Evolutionary conservation across 2,888 invertebrate genomes (phyloP).

Genomic region (Congeria kusceri): DNA sequence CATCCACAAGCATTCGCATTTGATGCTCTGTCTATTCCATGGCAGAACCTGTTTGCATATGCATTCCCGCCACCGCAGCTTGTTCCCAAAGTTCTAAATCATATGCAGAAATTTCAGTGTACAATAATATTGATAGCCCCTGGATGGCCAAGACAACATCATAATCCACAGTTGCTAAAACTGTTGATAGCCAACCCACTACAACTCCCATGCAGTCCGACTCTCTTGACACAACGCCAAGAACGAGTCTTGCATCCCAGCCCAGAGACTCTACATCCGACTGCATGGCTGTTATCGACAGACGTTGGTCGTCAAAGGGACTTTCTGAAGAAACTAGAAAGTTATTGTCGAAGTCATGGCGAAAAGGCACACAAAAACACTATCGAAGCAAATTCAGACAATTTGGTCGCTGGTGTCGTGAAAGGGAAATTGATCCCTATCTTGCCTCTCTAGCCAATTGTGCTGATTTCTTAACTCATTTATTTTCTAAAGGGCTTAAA

Average conservation of each 20-base stretch:
- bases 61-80: constrained; percentile 35
- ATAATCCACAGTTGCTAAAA: constrained; percentile 27
- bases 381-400: constrained; percentile 35
- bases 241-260: no score
- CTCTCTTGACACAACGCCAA: no score
- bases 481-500: constrained; percentile 22
- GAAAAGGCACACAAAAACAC: constrained; percentile 31
- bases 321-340: constrained; percentile 22
- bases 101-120: constrained; percentile 46
- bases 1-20: constrained; percentile 42
- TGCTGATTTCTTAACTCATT: constrained; percentile 31
- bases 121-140: constrained; percentile 58
- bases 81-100: constrained; percentile 23
- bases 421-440: constrained; percentile 34
- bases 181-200: constrained; percentile 27
- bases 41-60: constrained; percentile 44
- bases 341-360: constrained; percentile 18
- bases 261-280: constrained; percentile 7
- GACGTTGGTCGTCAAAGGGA: constrained; percentile 7
- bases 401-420: constrained; percentile 31
- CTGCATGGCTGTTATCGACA: constrained; percentile 45
- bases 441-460: constrained; percentile 25
- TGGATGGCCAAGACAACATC: constrained; percentile 46
- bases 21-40: constrained; percentile 49
- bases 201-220: not conserved